A percentile compares a stretch with the other conserved stretches of the same genome.
These are phyloP conservation scores for Dryocosmus kuriphilus DNA, from an alignment of 2,888 invertebrate genomes.

Conservation along the genomic window DNA sequence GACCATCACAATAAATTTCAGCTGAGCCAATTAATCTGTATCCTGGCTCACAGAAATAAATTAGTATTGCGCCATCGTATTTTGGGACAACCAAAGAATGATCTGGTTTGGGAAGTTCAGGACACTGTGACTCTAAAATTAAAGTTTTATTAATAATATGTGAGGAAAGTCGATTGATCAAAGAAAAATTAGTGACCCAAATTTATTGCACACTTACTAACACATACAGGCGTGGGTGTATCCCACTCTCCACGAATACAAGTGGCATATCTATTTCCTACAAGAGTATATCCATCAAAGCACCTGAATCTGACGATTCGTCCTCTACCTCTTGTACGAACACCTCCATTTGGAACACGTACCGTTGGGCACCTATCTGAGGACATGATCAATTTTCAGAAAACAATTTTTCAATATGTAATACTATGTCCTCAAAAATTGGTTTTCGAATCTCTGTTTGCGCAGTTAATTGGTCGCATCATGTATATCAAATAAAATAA, in stretches of 20 bases:
- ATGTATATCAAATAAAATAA: too few relatives aligned
- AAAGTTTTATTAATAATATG: conserved; percentile 22
- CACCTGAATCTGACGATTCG: conserved; percentile 83
- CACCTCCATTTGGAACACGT: conserved; percentile 78
- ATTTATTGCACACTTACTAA: conserved; percentile 85
- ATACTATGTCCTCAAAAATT: neutral
- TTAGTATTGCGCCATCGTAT: conserved; percentile 80
- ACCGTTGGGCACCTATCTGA: conserved; percentile 74
- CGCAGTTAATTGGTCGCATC: too few relatives aligned
- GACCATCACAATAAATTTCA: conserved; percentile 86
- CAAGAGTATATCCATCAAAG: conserved; percentile 80
- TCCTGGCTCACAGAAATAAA: conserved; percentile 84
- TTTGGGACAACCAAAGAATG: conserved; percentile 80
- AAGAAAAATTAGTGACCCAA: neutral
- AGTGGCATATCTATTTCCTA: conserved; percentile 85
- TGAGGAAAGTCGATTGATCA: too few relatives aligned
- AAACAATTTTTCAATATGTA: neutral
- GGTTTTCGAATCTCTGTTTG: neutral
- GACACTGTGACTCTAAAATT: conserved; percentile 82
- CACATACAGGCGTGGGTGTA: conserved; percentile 83
- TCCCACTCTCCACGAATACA: conserved; percentile 88
- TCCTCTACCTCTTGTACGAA: conserved; percentile 78
- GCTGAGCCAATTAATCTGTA: conserved; percentile 81
- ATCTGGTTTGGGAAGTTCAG: conserved; percentile 73
- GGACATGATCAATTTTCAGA: neutral